Evolutionary conservation across 2,888 invertebrate species (phyloP).

Genomic region (Synergus itoensis): DNA sequence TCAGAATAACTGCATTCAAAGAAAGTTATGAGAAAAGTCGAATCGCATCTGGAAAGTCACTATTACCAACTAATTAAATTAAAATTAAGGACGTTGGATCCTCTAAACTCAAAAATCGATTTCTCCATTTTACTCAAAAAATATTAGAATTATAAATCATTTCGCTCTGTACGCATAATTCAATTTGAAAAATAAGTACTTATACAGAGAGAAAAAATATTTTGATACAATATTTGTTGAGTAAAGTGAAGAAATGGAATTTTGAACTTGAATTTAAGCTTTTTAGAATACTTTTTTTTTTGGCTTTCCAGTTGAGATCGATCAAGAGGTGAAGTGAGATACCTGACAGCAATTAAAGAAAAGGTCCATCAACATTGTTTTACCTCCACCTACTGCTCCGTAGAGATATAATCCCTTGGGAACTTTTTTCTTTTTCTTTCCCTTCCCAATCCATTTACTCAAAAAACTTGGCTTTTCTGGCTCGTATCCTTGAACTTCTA

Average conservation of each 20-base stretch:
- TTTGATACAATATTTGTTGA: no score
- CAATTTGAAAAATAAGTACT: no score
- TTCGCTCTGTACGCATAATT: no score
- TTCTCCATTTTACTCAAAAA: no score
- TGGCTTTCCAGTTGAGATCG: slow-evolving; percentile 25
- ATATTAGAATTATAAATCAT: no score
- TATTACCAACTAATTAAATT: no score
- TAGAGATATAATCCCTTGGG: slow-evolving; percentile 93
- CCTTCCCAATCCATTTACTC: slow-evolving; percentile 77
- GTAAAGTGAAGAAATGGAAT: background rate
- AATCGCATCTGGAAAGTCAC: slow-evolving; percentile 32
- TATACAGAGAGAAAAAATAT: no score
- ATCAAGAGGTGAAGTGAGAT: slow-evolving; percentile 52
- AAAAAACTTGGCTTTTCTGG: slow-evolving; percentile 79
- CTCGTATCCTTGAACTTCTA: slow-evolving; percentile 82
- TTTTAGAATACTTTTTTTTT: background rate
- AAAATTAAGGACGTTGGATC: no score
- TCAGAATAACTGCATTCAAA: background rate
- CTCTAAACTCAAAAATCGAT: no score
- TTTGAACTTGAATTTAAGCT: background rate
- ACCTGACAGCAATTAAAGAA: slow-evolving; percentile 90
- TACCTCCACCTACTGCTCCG: slow-evolving; percentile 96
- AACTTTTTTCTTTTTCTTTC: slow-evolving; percentile 75
- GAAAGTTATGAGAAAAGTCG: slow-evolving; percentile 6
- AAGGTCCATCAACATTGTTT: slow-evolving; percentile 99